Conservation (phyloP, 2,113 vertebrate genomes). For the Pogonocichla stellata region DNA sequence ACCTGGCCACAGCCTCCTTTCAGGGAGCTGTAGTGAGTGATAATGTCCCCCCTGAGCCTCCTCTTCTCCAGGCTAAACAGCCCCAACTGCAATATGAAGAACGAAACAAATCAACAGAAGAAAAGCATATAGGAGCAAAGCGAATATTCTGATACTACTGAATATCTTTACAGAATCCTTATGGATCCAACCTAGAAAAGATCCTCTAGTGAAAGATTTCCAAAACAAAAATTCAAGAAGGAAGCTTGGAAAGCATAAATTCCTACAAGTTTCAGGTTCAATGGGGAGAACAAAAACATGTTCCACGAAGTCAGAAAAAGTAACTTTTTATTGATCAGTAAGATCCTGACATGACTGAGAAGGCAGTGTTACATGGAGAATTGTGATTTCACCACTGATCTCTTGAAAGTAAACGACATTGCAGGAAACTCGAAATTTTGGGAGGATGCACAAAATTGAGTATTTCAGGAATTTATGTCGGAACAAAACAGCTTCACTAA, state of each 20-base stretch:
- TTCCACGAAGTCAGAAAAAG: neutral
- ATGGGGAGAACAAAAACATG: fast-evolving
- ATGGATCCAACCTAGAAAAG: neutral
- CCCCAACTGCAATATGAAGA: neutral
- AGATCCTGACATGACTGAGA: neutral
- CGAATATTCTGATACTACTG: neutral
- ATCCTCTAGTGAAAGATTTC: neutral
- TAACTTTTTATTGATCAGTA: neutral
- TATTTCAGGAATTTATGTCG: neutral
- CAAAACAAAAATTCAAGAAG: neutral
- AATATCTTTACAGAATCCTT: neutral
- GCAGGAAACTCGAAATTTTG: neutral
- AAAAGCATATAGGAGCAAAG: neutral
- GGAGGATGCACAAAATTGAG: neutral
- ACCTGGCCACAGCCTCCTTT: too few relatives aligned
- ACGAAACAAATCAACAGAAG: neutral
- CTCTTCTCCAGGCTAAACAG: neutral
- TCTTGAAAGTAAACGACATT: neutral
- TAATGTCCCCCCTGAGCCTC: too few relatives aligned
- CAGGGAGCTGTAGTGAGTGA: too few relatives aligned
- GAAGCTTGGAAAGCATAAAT: neutral
- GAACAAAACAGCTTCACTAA: neutral
- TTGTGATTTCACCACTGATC: neutral
- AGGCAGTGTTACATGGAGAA: neutral
- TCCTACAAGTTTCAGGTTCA: neutral